These are phyloP conservation scores for Scaptomyza polygonia DNA, from an alignment of 2,888 invertebrate genomes.

Conservation along the genomic window DNA sequence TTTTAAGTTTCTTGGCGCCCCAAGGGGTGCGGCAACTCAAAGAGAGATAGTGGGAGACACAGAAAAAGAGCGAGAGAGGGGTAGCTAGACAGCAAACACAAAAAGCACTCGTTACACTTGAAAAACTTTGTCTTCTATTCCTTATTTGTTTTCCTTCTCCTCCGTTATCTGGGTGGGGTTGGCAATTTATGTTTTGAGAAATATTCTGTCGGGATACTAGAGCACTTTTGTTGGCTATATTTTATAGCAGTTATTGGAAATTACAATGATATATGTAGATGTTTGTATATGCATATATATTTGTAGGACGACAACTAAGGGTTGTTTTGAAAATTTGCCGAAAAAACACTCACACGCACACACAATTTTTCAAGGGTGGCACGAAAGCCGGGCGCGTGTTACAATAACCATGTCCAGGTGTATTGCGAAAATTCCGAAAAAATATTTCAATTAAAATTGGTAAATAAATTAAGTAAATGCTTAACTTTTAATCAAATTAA, in stretches of 20 bases:
- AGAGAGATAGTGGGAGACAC: not conserved
- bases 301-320: slow-evolving; percentile 26
- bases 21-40: slow-evolving; percentile 68
- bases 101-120: slow-evolving; percentile 62
- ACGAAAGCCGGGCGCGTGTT: slow-evolving; percentile 45
- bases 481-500: not conserved
- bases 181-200: slow-evolving; percentile 14
- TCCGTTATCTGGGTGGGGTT: slow-evolving; percentile 67
- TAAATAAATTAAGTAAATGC: not conserved
- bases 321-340: slow-evolving; percentile 52
- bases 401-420: slow-evolving; percentile 3
- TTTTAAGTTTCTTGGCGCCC: slow-evolving; percentile 49
- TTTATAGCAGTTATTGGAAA: slow-evolving; percentile 51
- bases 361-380: slow-evolving; percentile 60
- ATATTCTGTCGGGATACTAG: not conserved
- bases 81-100: slow-evolving; percentile 23
- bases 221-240: slow-evolving; percentile 5
- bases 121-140: slow-evolving; percentile 53
- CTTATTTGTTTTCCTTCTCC: not conserved
- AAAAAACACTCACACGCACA: slow-evolving; percentile 51
- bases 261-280: slow-evolving; percentile 15
- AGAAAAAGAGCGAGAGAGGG: not conserved
- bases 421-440: not conserved
- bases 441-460: no score
- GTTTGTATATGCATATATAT: slow-evolving; percentile 7